Evolutionary conservation across 2,797 vertebrate genomes (phyloP).

Genomic region (Gallinago nigripennis): DNA sequence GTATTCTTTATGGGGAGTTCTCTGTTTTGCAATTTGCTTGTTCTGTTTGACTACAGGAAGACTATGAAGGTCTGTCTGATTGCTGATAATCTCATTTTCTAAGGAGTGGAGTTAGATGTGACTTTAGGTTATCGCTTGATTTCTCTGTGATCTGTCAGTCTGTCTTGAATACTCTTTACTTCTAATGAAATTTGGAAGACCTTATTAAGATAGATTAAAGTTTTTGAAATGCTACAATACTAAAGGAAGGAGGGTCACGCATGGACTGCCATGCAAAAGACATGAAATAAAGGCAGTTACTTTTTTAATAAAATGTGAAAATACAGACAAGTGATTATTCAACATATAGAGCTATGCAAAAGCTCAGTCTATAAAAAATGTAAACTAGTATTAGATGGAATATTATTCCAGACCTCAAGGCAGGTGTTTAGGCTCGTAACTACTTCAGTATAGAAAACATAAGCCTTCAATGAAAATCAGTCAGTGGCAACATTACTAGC

Average conservation of each 20-base stretch:
- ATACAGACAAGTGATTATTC: background rate
- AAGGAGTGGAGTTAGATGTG: background rate
- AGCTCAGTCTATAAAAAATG: background rate
- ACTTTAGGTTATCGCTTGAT: background rate
- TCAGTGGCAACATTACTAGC: background rate
- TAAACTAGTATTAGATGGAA: background rate
- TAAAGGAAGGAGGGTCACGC: background rate
- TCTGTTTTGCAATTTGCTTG: background rate
- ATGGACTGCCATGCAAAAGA: background rate
- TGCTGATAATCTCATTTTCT: background rate
- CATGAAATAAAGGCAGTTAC: background rate
- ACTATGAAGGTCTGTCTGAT: background rate
- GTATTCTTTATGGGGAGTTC: background rate
- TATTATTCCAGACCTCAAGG: background rate
- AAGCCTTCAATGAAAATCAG: background rate
- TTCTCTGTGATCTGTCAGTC: background rate
- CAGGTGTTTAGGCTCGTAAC: background rate
- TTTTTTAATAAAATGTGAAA: background rate
- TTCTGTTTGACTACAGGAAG: background rate
- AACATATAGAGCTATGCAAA: background rate
- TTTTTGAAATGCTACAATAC: background rate
- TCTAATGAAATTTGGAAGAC: background rate
- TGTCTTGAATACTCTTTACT: background rate
- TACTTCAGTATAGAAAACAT: background rate
- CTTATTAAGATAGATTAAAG: background rate